Percentiles rank a stretch among this genome's conserved stretches.
phyloP scores from a whole-genome alignment of 2,888 invertebrate genomes.

The Mesochorus sp. region DNA sequence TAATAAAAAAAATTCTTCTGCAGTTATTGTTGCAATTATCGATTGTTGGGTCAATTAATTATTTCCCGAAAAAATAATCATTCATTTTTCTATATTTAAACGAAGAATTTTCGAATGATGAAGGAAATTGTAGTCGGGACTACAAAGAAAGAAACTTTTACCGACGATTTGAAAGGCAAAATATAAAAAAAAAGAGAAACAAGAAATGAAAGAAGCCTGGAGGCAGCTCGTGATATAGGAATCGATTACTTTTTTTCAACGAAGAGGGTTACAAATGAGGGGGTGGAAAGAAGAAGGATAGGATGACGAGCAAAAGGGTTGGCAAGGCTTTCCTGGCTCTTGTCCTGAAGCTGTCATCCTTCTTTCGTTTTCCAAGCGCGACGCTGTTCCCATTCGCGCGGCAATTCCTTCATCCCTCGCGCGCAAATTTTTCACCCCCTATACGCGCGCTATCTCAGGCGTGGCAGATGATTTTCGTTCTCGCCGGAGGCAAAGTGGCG shows the following conservation, averaged over 20 bases:
- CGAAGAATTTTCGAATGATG: not conserved
- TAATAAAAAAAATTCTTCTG: no score
- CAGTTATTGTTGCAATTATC: no score
- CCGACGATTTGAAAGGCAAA: slow-evolving; percentile 30
- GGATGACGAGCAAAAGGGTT: slow-evolving; percentile 47
- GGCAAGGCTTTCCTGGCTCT: not conserved
- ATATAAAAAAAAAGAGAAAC: slow-evolving; percentile 16
- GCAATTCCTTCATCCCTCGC: slow-evolving; percentile 15
- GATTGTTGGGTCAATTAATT: not conserved
- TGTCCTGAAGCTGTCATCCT: slow-evolving; percentile 2
- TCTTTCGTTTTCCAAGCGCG: slow-evolving; percentile 3
- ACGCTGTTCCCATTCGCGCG: not conserved
- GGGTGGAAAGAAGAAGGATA: slow-evolving; percentile 4
- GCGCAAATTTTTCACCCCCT: slow-evolving; percentile 44
- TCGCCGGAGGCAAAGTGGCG: slow-evolving; percentile 11
- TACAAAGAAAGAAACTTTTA: slow-evolving; percentile 14
- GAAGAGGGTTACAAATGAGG: slow-evolving; percentile 20
- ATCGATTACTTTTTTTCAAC: slow-evolving; percentile 54
- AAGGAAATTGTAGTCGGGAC: slow-evolving; percentile 25
- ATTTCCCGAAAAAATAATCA: no score
- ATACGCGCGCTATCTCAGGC: slow-evolving; percentile 24
- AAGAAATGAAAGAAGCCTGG: slow-evolving; percentile 8
- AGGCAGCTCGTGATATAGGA: slow-evolving; percentile 26
- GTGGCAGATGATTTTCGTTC: slow-evolving; percentile 38
- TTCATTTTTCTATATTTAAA: not conserved